Percentiles rank a stretch among this genome's conserved stretches.
phyloP scores from a whole-genome alignment of 2,113 vertebrate species.

The Psilopogon haemacephalus region DNA sequence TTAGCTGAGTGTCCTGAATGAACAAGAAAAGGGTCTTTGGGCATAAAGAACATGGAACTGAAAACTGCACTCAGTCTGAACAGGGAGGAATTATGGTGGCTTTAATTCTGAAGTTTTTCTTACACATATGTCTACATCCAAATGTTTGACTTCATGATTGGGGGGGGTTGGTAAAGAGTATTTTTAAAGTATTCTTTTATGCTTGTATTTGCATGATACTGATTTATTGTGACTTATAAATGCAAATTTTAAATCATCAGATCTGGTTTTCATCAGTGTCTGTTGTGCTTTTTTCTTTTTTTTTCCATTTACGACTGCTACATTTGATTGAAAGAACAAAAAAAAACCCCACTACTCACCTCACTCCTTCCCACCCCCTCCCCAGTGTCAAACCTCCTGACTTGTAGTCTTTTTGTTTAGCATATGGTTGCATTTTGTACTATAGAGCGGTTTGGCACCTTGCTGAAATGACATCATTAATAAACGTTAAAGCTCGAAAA shows the following conservation, averaged over 20 bases:
- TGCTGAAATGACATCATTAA: not conserved
- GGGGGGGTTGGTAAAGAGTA: not conserved
- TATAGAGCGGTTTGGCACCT: not conserved
- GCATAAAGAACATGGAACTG: not conserved
- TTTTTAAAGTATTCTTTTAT: not conserved
- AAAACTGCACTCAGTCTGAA: not conserved
- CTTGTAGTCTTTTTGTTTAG: not conserved
- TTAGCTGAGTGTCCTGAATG: slow-evolving; percentile 20
- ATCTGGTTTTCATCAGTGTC: not conserved
- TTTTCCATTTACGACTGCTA: not conserved
- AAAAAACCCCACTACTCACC: not conserved
- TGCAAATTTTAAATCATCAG: not conserved
- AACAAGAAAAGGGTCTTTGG: slow-evolving; percentile 4
- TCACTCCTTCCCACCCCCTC: not conserved
- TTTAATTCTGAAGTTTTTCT: not conserved
- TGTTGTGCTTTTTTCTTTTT: not conserved
- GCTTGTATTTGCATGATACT: not conserved
- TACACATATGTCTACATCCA: fast-evolving
- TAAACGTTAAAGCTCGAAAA: not conserved
- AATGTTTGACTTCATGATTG: not conserved
- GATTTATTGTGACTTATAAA: not conserved
- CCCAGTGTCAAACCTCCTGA: not conserved
- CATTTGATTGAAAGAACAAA: slow-evolving; percentile 22
- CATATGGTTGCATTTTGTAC: not conserved
- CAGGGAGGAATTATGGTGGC: not conserved